Evolutionary conservation across 2,888 invertebrate species (phyloP), one percentile per base, ranked within the genome.

Genomic region (Lepidochitona cinerea): DNA sequence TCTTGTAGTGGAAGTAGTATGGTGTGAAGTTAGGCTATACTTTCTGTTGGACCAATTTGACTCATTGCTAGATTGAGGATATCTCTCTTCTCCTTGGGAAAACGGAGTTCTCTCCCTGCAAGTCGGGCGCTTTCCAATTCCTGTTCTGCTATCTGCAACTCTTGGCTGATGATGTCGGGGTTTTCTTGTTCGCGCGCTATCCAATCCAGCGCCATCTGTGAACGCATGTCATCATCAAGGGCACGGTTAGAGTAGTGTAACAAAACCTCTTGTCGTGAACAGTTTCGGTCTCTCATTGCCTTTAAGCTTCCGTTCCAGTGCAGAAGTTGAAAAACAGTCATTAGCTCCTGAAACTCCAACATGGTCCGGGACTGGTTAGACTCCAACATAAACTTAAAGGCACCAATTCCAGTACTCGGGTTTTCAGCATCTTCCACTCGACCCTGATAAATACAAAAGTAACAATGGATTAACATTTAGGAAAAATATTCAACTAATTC

Each of bases 291-390:
- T 66, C 97, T 93, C 97, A 97, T 97, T 64, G 97, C 97, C 85
- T 97, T 96, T 84, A 97, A 91, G 81, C 96, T 96, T n/a, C 97
- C 97, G 91, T 97, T 97, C 97, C 97, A 97, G 91, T 97, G 97
- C 70, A 97, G 93, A 81, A 97, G 92, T 92, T 97, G 97, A 92
- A 97, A 97, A 67, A 97, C 97, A n/a, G 97, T 97, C 97, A 97
- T 97, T 86, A 97, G 92, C 90, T 97, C 97, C 91, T 97, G 97
- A 92, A 97, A 97, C 91, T 97, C 97, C 80, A 97, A 92, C 97
- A 97, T 97, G 70, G 97, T 97, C 80, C 96, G 94, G 0, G 93
- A 93, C 77, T 92, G 92, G 88, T 93, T 93, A 73, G 93, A 92
- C 84, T 94, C 93, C 79, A 94, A 89, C 93, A 94, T 93, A 85